phyloP scores from a whole-genome alignment of 2,797 vertebrate genomes.

The Rhynchonycteris naso region DNA sequence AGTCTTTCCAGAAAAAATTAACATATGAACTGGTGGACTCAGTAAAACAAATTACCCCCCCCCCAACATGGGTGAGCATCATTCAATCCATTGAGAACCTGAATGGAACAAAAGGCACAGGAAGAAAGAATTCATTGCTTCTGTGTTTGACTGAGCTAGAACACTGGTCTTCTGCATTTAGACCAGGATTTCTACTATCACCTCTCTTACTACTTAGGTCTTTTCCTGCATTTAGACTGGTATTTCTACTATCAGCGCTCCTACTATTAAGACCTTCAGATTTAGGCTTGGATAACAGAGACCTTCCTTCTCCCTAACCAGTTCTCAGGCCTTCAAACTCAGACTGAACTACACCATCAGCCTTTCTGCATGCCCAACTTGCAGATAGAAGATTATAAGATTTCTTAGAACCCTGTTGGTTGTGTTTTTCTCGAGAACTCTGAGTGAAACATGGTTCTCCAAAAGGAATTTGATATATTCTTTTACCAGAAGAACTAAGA shows the following conservation, averaged over 20 bases:
- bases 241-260: neutral
- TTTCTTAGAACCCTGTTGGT: neutral
- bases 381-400: neutral
- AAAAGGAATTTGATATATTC: neutral
- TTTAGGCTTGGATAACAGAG: neutral
- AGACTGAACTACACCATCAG: neutral
- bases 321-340: neutral
- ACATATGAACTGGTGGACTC: neutral
- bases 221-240: neutral
- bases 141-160: neutral
- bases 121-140: neutral
- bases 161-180: neutral
- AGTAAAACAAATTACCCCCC: neutral
- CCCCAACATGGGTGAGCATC: neutral
- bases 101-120: neutral
- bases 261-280: neutral
- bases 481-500: neutral
- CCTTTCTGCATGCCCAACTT: neutral
- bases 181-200: neutral
- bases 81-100: neutral
- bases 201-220: neutral
- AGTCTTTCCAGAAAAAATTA: neutral
- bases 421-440: neutral
- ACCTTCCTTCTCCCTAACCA: neutral
- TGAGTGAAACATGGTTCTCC: neutral